Conservation (phyloP, 2,113 vertebrate species). For the Anolis sagrei region DNA sequence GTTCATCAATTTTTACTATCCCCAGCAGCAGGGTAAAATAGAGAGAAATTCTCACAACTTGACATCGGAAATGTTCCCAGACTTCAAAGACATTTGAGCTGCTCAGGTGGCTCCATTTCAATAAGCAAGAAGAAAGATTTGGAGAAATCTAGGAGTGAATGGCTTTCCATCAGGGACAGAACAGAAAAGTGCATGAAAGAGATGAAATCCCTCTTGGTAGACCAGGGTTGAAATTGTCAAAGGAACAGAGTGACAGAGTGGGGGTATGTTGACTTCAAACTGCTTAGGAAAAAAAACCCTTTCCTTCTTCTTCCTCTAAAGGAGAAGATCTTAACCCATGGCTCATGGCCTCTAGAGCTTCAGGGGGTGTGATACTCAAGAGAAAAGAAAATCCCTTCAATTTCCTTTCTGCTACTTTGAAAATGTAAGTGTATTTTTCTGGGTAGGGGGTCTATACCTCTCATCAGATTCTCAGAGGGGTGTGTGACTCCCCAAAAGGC, state of each 20-base stretch:
- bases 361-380: too few relatives aligned
- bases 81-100: constrained; percentile 63
- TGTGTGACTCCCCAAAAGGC: too few relatives aligned
- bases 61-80: constrained; percentile 65
- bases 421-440: too few relatives aligned
- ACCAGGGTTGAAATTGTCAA: constrained; percentile 30
- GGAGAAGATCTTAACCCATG: neutral
- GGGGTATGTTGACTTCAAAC: constrained; percentile 39
- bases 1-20: constrained; percentile 61
- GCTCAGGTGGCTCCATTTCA: constrained; percentile 57
- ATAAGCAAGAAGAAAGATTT: constrained; percentile 49
- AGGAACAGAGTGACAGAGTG: constrained; percentile 19
- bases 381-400: too few relatives aligned
- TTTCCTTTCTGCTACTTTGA: too few relatives aligned
- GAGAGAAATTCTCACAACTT: constrained; percentile 58
- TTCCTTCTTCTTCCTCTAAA: neutral
- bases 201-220: constrained; percentile 43
- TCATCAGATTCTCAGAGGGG: too few relatives aligned
- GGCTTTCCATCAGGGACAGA: constrained; percentile 40
- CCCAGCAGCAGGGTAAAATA: constrained; percentile 49
- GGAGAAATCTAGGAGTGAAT: constrained; percentile 48
- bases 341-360: too few relatives aligned
- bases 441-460: too few relatives aligned
- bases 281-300: neutral
- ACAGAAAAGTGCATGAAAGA: constrained; percentile 40